Base-by-base conservation (phyloP, 1,140 invertebrate species). In the Philopotamus ludificatus region DNA sequence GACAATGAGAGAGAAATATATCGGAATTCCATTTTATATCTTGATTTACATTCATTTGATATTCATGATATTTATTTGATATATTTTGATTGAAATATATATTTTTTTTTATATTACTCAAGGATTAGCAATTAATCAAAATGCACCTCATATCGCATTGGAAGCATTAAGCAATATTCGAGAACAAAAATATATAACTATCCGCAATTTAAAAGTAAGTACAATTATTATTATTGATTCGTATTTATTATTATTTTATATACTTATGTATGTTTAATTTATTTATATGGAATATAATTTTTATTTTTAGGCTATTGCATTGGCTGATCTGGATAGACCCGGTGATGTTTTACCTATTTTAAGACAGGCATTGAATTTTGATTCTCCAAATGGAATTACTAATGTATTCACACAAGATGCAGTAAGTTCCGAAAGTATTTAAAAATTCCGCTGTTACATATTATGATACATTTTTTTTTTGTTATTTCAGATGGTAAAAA, bases 61-160 rank as follows among this genome's bases (percentile, higher is more conserved):
- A 16, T n/a, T 21, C 10, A 53, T 53, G 12, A 53, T 53, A 26
- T n/a, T n/a, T n/a, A 23, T 34, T 34, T 34, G 12, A 23, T 20
- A n/a, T 53, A n/a, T 53, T 23, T 22, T 15, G 22, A 39, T 20
- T 4, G 3, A 58, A 58, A 15, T 44, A 41, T 12, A 65, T 50
- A 22, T 45, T 49, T 26, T 82, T 82, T 73, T 75, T 79, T 4
- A 60, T 80, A 4, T 75, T 81, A 1, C 85, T 86, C 73, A 83
- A 73, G 82, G 71, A 9, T 71, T 92, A 26, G 87, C 89, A 20
- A 68, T 92, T 16, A 87, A 86, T 26, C 86, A 91, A 73, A 84
- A 86, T 47, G 74, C 80, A 49, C 85, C 89, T 39, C 80, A 88
- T 20, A 70, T 86, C 26, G 85, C 88, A 2, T 67, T 91, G 10